Evolutionary conservation across 23 tunicate species (phyloP), one percentile per base, ranked within the genome.

Genomic region (Phallusia fumigata): DNA sequence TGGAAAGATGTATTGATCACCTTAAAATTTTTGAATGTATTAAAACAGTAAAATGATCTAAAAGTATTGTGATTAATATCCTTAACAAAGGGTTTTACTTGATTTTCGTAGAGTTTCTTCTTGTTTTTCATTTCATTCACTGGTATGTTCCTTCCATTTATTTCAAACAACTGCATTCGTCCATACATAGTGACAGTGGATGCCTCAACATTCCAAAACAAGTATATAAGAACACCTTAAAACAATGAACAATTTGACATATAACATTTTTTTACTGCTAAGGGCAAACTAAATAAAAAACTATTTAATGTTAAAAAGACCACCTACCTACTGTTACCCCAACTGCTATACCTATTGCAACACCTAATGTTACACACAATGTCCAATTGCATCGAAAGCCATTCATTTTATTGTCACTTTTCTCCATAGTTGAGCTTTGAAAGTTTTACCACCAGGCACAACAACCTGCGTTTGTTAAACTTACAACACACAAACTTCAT

Each of bases 301-400:
- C 11, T 5, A 65, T 65, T 2, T 5, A 5, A 5, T 5, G 11
- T 65, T 6, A 2, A 65, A 5, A 11, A 65, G 11, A 6, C 31
- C 32, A 30, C 77, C 3, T 8, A 74, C 77, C 77, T 74, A 74
- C 30, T 1, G 77, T 74, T 3, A 74, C 22, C 19, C 77, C 77
- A 8, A 33, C 35, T 74, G 40, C 21, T 28, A 74, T 15, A 30
- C 40, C 36, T 32, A 74, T 19, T 21, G 19, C 77, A 32, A 10
- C 35, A 31, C 77, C 13, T 19, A 74, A 3, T 74, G 10, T 33
- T 34, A 74, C 36, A 74, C 36, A 74, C 22, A 33, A 30, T 32
- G 13, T 32, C 22, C 77, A 74, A 32, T 11, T 32, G 3, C 69
- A 21, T 58, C 69, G 2, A 24, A 16, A 21, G 16, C 26, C 3